Evolutionary conservation across 2,888 invertebrate genomes (phyloP).

Genomic region (Rugalucina vietnamica): DNA sequence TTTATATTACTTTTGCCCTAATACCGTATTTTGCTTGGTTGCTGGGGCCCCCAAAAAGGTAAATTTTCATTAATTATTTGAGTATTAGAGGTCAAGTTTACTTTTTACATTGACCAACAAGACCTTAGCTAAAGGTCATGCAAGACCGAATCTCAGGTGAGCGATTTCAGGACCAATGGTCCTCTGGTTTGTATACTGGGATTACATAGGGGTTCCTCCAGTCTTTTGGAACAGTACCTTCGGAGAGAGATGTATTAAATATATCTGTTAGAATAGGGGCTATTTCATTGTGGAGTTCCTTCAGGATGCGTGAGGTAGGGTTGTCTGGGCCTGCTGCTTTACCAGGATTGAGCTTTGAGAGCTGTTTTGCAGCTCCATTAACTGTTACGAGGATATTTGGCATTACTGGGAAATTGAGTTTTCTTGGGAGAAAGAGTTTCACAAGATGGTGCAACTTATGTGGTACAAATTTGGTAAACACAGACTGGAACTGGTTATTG

Average conservation of each 20-base stretch:
- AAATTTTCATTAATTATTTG: too few relatives aligned
- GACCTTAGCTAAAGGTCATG: too few relatives aligned
- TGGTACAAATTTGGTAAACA: not conserved
- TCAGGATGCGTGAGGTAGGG: not conserved
- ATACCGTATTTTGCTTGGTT: too few relatives aligned
- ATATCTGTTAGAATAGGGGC: not conserved
- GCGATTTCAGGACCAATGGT: too few relatives aligned
- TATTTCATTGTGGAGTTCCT: not conserved
- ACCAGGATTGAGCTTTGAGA: too few relatives aligned
- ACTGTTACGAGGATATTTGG: not conserved
- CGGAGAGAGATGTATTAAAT: not conserved
- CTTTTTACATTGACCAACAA: too few relatives aligned
- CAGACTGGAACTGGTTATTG: not conserved
- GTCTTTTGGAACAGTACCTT: not conserved
- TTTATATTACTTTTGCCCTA: too few relatives aligned
- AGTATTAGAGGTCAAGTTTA: too few relatives aligned
- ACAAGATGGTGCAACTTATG: not conserved
- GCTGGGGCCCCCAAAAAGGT: too few relatives aligned
- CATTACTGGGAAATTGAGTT: not conserved
- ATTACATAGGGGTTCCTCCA: not conserved
- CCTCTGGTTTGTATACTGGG: not conserved
- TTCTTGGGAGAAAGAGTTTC: not conserved
- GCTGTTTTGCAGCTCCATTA: not conserved
- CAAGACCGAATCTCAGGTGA: too few relatives aligned
- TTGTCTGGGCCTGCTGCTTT: not conserved